Conservation (phyloP, 2,113 vertebrate species). For the Anser brachyrhynchus region DNA sequence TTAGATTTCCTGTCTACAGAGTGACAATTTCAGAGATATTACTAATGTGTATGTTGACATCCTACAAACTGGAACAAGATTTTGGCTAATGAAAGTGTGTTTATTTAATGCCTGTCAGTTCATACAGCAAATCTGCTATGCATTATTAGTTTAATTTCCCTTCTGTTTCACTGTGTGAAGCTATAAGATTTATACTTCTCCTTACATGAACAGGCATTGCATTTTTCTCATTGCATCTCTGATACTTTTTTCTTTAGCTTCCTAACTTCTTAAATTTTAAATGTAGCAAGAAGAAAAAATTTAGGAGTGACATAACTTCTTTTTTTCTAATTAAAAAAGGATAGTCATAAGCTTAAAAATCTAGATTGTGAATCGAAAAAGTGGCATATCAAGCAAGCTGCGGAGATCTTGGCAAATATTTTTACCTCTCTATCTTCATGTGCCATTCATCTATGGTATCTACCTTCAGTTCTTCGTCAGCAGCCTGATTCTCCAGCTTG, state of each 20-base stretch:
- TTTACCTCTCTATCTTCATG: neutral
- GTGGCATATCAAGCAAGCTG: neutral
- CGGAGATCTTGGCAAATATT: neutral
- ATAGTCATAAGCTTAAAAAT: neutral
- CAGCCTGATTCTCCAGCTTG: neutral
- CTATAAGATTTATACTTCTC: neutral
- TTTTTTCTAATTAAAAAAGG: neutral
- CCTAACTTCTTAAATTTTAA: neutral
- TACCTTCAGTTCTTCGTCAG: neutral
- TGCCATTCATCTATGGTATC: fast-evolving
- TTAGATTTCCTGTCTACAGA: constrained; percentile 45
- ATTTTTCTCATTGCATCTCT: neutral
- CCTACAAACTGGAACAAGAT: neutral
- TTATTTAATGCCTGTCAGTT: constrained; percentile 8
- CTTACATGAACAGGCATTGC: too few species aligned
- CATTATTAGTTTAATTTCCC: neutral
- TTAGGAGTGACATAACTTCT: neutral
- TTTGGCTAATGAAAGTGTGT: neutral
- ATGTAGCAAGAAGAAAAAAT: neutral
- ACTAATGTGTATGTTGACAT: neutral
- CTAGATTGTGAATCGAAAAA: neutral
- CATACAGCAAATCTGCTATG: neutral
- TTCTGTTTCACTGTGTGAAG: neutral
- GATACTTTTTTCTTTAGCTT: neutral
- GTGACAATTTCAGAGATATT: neutral